Conservation (phyloP, 1,140 invertebrate species). For the Elysia chlorotica region DNA sequence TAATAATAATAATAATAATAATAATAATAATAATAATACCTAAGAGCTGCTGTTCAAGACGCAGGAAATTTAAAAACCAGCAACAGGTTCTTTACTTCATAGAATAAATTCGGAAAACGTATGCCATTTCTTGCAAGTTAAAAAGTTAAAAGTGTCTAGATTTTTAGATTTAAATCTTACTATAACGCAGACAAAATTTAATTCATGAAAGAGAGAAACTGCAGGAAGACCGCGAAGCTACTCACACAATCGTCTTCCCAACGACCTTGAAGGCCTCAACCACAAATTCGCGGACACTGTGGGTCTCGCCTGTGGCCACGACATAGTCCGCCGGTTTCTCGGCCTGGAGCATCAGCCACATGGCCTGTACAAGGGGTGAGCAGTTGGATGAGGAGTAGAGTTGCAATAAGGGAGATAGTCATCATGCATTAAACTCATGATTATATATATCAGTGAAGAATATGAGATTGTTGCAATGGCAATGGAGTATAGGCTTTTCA, state of each 20-base stretch:
- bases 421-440: no score
- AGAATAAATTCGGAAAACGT: not conserved
- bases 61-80: no score
- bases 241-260: slow-evolving; percentile 68
- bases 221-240: slow-evolving; percentile 18
- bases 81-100: not conserved
- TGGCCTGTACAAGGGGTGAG: slow-evolving; percentile 86
- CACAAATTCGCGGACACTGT: slow-evolving; percentile 96
- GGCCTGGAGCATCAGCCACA: slow-evolving; percentile 99
- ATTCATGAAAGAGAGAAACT: not conserved
- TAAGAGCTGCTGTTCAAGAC: no score
- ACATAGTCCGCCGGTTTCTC: slow-evolving; percentile 94
- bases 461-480: no score
- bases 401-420: no score
- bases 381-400: no score
- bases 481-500: no score
- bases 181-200: not conserved
- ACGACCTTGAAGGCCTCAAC: slow-evolving; percentile 82
- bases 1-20: no score
- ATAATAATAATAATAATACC: no score
- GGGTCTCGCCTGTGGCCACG: slow-evolving; percentile 92
- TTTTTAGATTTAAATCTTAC: no score
- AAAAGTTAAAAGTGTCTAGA: not conserved
- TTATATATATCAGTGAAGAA: no score
- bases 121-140: not conserved